These are phyloP conservation scores for Danionella dracula DNA, from an alignment of 2,797 vertebrate genomes.

Conservation along the genomic window DNA sequence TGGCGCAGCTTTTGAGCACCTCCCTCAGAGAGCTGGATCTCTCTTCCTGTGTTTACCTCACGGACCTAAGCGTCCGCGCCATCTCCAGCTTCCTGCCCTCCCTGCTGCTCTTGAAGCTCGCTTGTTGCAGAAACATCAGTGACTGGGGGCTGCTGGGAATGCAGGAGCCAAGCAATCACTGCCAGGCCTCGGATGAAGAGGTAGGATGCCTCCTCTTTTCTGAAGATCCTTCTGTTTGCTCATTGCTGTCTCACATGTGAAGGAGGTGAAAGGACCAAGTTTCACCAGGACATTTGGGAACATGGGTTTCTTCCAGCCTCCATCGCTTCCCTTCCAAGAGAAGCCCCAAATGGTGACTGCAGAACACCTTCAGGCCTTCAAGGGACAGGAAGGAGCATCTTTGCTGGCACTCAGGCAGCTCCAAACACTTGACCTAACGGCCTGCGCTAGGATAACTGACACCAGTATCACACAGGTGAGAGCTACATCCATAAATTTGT, in stretches of 20 bases:
- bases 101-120: constrained; percentile 68
- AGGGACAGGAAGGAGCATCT: constrained; percentile 58
- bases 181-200: constrained; percentile 45
- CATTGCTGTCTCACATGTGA: constrained; percentile 1
- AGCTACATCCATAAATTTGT: too few relatives aligned
- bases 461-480: constrained; percentile 76
- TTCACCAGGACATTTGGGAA: constrained; percentile 75
- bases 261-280: constrained; percentile 64
- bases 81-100: constrained; percentile 63
- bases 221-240: not conserved
- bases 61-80: constrained; percentile 67
- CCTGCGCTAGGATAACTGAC: constrained; percentile 78
- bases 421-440: constrained; percentile 77
- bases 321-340: constrained; percentile 59
- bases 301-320: constrained; percentile 76
- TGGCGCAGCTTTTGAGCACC: constrained; percentile 60
- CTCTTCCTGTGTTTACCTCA: constrained; percentile 73
- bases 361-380: constrained; percentile 53
- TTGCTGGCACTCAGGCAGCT: constrained; percentile 65
- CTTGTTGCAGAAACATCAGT: constrained; percentile 75
- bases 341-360: constrained; percentile 58
- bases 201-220: constrained; percentile 46
- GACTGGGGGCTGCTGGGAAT: constrained; percentile 81
- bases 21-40: constrained; percentile 73
- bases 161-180: constrained; percentile 53